A percentile compares a stretch with the other conserved stretches of the same genome.
Conservation (phyloP, 2,113 vertebrate species). For the Saccopteryx bilineata region DNA sequence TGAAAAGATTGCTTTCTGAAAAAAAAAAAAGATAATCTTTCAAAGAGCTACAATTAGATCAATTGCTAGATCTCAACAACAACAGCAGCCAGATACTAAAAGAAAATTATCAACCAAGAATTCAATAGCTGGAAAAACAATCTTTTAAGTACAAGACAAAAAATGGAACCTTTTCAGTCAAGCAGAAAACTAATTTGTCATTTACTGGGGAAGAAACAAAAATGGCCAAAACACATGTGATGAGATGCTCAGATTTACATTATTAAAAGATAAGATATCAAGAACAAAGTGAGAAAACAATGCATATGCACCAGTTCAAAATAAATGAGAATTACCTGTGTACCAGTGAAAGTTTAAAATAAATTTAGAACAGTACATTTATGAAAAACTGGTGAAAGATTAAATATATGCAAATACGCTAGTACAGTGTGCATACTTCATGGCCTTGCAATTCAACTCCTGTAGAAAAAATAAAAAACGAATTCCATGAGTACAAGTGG, state of each 20-base stretch:
- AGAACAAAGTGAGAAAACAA: background rate
- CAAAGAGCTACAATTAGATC: background rate
- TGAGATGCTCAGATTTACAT: background rate
- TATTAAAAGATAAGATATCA: background rate
- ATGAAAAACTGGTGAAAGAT: background rate
- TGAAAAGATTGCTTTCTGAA: background rate
- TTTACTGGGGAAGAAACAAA: background rate
- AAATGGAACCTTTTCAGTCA: background rate
- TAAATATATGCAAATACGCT: background rate
- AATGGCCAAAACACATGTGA: background rate
- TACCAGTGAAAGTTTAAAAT: background rate
- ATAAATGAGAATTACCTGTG: background rate
- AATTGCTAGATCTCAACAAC: background rate
- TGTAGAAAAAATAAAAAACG: background rate
- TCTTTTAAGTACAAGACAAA: background rate
- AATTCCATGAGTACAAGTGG: background rate
- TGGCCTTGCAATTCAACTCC: background rate
- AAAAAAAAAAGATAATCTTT: background rate
- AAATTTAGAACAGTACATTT: background rate
- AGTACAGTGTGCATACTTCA: accelerated
- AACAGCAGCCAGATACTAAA: background rate
- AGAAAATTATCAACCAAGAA: conserved; percentile 40
- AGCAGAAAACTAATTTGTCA: background rate
- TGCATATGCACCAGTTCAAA: background rate
- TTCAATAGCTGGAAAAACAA: background rate